A percentile compares a stretch with the other conserved stretches of the same genome.
Conservation (phyloP, 2,888 invertebrate species). For the Tetrapedia diversipes region DNA sequence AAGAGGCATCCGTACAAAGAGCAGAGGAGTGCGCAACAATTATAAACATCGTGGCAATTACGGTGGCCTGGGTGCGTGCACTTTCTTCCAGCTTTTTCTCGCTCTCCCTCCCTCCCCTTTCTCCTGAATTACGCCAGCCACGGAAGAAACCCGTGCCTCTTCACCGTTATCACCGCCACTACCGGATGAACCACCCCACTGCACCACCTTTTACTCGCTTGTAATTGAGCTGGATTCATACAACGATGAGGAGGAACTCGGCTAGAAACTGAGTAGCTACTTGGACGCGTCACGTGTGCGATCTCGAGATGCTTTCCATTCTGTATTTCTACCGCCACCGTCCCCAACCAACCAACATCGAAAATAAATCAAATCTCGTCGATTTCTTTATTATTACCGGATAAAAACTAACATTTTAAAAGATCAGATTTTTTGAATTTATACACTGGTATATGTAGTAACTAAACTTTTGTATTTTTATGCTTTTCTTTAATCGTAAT, state of each 20-base stretch:
- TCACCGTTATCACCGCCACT: conserved; percentile 48
- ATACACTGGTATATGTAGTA: too few species aligned
- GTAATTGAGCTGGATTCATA: conserved; percentile 67
- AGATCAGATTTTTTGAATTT: too few species aligned
- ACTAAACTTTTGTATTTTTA: too few species aligned
- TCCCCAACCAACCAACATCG: neutral
- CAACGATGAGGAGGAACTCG: conserved; percentile 53
- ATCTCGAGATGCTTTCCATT: conserved; percentile 64
- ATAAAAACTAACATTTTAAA: too few species aligned
- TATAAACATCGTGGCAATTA: conserved; percentile 78
- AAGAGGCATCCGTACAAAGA: conserved; percentile 60
- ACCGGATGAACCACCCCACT: conserved; percentile 44
- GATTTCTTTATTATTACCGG: too few species aligned
- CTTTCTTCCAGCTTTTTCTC: conserved; percentile 53
- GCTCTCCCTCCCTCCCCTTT: conserved; percentile 31
- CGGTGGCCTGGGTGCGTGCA: conserved; percentile 66
- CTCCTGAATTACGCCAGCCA: conserved; percentile 48
- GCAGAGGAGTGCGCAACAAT: conserved; percentile 72
- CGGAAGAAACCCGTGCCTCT: conserved; percentile 61
- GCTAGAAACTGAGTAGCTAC: conserved; percentile 66
- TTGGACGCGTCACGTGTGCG: conserved; percentile 63
- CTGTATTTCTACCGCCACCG: neutral
- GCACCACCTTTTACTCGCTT: conserved; percentile 61
- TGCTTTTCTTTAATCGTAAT: too few species aligned
- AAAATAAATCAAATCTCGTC: too few species aligned